Base-by-base conservation (phyloP, 35 echinoderm and acorn worm species). In the Stichopus chloronotus region DNA sequence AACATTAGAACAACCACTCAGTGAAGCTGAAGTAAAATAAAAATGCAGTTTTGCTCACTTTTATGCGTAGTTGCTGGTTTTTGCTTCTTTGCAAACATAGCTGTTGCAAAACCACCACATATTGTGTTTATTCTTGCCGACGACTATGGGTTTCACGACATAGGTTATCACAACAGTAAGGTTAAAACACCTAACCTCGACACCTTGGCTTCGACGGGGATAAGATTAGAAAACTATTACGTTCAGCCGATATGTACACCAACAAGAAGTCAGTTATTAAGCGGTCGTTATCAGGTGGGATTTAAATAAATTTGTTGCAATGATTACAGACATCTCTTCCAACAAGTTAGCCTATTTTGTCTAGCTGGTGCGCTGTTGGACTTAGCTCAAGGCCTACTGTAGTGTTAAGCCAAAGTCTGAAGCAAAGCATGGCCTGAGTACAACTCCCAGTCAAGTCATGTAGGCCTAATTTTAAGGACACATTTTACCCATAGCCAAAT, bases 241-340 rank as follows among this genome's bases (percentile, higher is more conserved):
- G 95, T 96, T 10, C 95, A 96, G 68, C 95, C 95, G 17, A 94
- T 96, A 68, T 96, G 95, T 58, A 72, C 95, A 6, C 95, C 95
- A 11, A 96, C 85, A 80, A 90, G 92, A 52, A 96, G 95, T 25
- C 95, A 96, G 61, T 56, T 96, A 23, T 91, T 96, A 92, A 96
- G 74, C 59, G 95, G 95, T 52, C 78, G 88, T 56, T 91, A 96
- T 59, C 87, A 96, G 86, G 94, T 95, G 72, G 57, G 14, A 7
- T 88, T 88, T 58, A 5, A 59, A 22, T 88, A 43, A 43, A 19
- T 52, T 52, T 82, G 69, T 52, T 82, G 69, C 13, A 16, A 72
- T 72, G 22, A 72, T 16, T 72, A 72, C 22, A 16, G 69, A 72
- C 22, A 16, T 72, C 13, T 72, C 22, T 72, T 72, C 13, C 22